Evolutionary conservation across 35 echinoderm and acorn worm genomes (phyloP).

Genomic region (Chiridota heheva): DNA sequence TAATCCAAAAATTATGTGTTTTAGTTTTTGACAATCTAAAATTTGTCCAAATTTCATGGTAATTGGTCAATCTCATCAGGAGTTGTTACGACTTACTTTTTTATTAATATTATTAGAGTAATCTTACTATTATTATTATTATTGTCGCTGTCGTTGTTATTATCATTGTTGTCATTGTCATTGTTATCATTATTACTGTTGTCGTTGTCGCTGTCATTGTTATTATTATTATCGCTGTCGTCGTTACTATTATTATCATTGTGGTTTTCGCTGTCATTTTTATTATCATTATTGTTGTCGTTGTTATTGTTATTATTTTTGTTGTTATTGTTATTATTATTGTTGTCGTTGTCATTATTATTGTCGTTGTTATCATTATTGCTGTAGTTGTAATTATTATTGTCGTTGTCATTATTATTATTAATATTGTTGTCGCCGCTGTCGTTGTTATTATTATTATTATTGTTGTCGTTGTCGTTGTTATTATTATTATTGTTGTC

Average conservation of each 20-base stretch:
- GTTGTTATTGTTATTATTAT: neutral
- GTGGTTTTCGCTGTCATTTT: neutral
- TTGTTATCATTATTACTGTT: neutral
- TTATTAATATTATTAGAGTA: too few relatives aligned
- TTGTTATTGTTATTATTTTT: neutral
- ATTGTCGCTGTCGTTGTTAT: neutral
- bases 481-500: neutral
- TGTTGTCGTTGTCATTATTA: slow-evolving; percentile 1
- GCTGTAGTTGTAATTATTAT: neutral
- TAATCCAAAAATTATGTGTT: too few relatives aligned
- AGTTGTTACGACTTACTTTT: too few relatives aligned
- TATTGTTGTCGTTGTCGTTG: neutral
- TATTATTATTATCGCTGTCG: neutral
- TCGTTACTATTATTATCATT: neutral
- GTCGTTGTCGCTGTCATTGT: neutral
- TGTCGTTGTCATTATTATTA: too few relatives aligned
- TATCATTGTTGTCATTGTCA: neutral
- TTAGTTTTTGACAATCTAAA: too few relatives aligned
- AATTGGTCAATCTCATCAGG: too few relatives aligned
- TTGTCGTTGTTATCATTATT: neutral
- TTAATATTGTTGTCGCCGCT: neutral
- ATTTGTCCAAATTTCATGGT: too few relatives aligned
- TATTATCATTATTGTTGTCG: neutral
- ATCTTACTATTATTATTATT: too few relatives aligned
- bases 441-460: neutral